Conservation (phyloP, 2,797 vertebrate species). For the Sylvilagus floridanus region DNA sequence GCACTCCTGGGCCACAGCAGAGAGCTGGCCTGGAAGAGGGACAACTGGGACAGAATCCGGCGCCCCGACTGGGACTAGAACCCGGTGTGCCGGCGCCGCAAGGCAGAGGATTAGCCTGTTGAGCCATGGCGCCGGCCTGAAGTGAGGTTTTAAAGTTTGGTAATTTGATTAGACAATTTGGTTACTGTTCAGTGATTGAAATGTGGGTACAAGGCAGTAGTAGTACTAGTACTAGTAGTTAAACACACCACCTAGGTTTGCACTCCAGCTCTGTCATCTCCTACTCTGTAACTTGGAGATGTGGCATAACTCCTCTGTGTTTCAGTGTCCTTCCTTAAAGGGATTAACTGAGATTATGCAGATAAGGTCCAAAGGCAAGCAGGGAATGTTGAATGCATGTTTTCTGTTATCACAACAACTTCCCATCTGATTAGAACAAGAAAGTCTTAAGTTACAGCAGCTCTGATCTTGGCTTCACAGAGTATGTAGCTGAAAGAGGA, state of each 20-base stretch:
- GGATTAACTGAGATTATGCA: constrained; percentile 1
- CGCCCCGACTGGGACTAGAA: too few species aligned
- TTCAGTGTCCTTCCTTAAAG: background rate
- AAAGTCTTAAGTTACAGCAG: background rate
- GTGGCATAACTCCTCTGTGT: background rate
- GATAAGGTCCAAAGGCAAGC: background rate
- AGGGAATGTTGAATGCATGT: background rate
- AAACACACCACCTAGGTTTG: background rate
- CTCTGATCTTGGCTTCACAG: background rate
- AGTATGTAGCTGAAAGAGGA: background rate
- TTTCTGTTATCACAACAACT: background rate
- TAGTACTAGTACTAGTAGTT: background rate
- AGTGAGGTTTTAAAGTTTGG: background rate
- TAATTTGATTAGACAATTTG: background rate
- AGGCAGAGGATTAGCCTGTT: too few species aligned
- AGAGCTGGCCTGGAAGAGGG: too few species aligned
- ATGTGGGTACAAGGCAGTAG: background rate
- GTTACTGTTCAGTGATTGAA: background rate
- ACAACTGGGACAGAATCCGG: too few species aligned
- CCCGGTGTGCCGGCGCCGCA: too few species aligned
- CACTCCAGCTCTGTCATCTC: background rate
- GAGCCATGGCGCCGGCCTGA: too few species aligned
- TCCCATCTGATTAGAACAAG: background rate
- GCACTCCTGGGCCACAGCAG: too few species aligned
- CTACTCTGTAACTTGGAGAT: background rate